phyloP scores from a whole-genome alignment of 2,113 vertebrate species.

The Dicentrarchus labrax region DNA sequence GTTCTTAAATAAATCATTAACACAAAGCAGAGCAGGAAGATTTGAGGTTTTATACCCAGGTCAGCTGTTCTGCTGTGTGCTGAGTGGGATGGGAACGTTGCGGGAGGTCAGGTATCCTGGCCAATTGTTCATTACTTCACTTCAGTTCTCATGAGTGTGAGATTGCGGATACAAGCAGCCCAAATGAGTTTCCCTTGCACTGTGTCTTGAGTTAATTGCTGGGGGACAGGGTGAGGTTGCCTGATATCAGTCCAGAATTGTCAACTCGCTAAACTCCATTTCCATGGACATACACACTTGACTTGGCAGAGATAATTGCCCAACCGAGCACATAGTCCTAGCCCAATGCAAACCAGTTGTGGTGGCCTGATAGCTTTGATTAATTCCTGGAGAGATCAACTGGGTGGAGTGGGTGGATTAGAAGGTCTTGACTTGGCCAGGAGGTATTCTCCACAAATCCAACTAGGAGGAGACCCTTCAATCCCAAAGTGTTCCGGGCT shows the following conservation, averaged over 20 bases:
- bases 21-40: constrained; percentile 4
- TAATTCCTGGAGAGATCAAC: no score
- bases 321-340: no score
- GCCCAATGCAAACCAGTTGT: background rate
- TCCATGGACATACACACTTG: no score
- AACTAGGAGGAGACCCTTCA: background rate
- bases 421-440: background rate
- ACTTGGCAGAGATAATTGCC: no score
- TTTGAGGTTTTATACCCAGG: background rate
- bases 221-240: no score
- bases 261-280: no score
- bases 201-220: background rate
- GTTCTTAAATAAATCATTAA: background rate
- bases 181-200: background rate
- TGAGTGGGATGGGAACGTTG: background rate
- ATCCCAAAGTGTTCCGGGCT: background rate
- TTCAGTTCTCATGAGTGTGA: background rate
- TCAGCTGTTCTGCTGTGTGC: background rate
- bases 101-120: background rate
- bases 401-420: no score
- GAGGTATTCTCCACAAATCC: background rate
- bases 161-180: background rate
- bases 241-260: no score
- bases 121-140: background rate
- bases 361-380: background rate